phyloP scores from a whole-genome alignment of 2,888 invertebrate species.

The Lutraria lutraria region DNA sequence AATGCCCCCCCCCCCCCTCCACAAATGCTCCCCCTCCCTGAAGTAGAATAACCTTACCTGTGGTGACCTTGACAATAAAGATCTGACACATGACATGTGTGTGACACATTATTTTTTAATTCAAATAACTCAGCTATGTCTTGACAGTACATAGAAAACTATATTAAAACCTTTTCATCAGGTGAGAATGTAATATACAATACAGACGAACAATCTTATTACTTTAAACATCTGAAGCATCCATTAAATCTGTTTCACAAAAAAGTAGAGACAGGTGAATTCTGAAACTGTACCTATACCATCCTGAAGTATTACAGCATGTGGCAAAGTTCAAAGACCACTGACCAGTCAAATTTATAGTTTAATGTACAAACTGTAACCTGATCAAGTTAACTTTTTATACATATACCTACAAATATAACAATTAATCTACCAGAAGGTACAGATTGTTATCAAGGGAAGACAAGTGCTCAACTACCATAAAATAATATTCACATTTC shows the following conservation, averaged over 20 bases:
- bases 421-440: neutral
- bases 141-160: too few species aligned
- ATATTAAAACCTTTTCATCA: too few species aligned
- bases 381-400: neutral
- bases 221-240: neutral
- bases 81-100: neutral
- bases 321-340: constrained; percentile 9
- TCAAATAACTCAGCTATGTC: neutral
- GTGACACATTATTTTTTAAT: neutral
- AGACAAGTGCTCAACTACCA: too few species aligned
- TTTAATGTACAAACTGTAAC: neutral
- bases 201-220: neutral
- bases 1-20: too few species aligned
- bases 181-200: too few species aligned
- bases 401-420: neutral
- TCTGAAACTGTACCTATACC: neutral
- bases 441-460: too few species aligned
- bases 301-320: neutral
- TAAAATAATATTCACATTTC: too few species aligned
- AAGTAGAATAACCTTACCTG: too few species aligned
- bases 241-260: neutral
- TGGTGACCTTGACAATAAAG: too few species aligned
- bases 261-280: neutral
- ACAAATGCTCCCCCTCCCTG: too few species aligned
- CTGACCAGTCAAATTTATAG: constrained; percentile 3